phyloP scores from a whole-genome alignment of 2,888 invertebrate genomes.

The Eulithis prunata region DNA sequence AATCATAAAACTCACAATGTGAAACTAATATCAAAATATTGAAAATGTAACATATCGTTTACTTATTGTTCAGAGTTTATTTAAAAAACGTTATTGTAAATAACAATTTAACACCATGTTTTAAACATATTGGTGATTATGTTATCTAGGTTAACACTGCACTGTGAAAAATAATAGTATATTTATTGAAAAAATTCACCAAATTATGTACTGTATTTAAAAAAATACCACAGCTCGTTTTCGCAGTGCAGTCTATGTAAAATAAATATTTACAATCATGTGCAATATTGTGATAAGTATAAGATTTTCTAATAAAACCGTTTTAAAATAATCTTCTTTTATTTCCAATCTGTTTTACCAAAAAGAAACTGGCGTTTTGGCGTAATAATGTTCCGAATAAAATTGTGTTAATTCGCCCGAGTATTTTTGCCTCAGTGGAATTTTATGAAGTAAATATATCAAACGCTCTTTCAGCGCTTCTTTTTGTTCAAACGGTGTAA shows the following conservation, averaged over 20 bases:
- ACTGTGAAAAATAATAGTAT: background rate
- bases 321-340: constrained; percentile 36
- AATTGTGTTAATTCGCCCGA: constrained; percentile 15
- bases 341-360: constrained; percentile 1
- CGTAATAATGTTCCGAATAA: background rate
- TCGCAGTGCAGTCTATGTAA: constrained; percentile 14
- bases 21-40: constrained; percentile 16
- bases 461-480: constrained; percentile 12
- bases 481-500: constrained; percentile 3
- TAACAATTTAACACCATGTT: constrained; percentile 36
- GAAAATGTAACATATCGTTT: constrained; percentile 25
- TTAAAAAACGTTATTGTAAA: constrained; percentile 31
- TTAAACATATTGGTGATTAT: constrained; percentile 71
- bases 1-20: too few relatives aligned
- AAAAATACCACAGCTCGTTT: constrained; percentile 5
- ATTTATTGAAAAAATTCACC: too few relatives aligned
- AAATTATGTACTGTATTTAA: background rate
- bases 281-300: constrained; percentile 66
- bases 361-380: background rate
- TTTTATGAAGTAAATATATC: constrained; percentile 28
- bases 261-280: constrained; percentile 50
- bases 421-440: constrained; percentile 10
- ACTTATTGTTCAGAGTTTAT: constrained; percentile 36
- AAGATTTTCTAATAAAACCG: constrained; percentile 63
- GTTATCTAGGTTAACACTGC: constrained; percentile 18